Base-by-base conservation (phyloP, 2,888 invertebrate genomes). In the Drosophila histrio region DNA sequence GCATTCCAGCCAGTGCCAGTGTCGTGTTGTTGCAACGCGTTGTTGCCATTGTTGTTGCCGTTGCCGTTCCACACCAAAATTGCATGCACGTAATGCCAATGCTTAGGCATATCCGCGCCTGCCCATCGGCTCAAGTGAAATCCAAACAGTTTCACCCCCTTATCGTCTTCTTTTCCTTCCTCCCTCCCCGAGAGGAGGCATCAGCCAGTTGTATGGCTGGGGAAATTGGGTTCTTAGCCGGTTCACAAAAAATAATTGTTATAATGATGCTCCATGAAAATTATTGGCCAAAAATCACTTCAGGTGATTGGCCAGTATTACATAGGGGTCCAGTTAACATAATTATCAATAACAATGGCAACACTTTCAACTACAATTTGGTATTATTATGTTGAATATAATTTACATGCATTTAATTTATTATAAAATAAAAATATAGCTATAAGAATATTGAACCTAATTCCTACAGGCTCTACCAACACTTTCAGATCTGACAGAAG, bases 61-160 rank as follows among this genome's bases (percentile, higher is more conserved):
- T 47, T 36, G 52, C 68, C 38, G 47, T 56, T 66, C 64, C 66
- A 58, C 59, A 61, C 65, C 56, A 56, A 79, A 79, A 82, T 79
- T 78, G 62, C 79, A 64, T 78, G 79, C 70, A 74, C 61, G 46
- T 82, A 83, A 84, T 83, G 49, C 74, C 81, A 72, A 84, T 79
- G 83, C 81, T 84, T 81, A 84, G 63, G 59, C 81, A 77, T 74
- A 77, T 69, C 75, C 70, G 61, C 61, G 65, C 71, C 50, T 76
- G 58, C 61, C 72, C 79, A 81, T 77, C 77, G 56, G 62, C 71
- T 65, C 61, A 63, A 61, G 47, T 71, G 63, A 72, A 78, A 79
- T 68, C 63, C 69, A 67, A 71, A 77, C 71, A 77, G 43, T 50
- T 60, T 52, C 38, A 8, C 36, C 43, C 4, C 24, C 52, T 15